Evolutionary conservation across 2,113 vertebrate genomes (phyloP), one percentile per base, ranked within the genome.

Genomic region (Ptilorrhoa leucosticta): DNA sequence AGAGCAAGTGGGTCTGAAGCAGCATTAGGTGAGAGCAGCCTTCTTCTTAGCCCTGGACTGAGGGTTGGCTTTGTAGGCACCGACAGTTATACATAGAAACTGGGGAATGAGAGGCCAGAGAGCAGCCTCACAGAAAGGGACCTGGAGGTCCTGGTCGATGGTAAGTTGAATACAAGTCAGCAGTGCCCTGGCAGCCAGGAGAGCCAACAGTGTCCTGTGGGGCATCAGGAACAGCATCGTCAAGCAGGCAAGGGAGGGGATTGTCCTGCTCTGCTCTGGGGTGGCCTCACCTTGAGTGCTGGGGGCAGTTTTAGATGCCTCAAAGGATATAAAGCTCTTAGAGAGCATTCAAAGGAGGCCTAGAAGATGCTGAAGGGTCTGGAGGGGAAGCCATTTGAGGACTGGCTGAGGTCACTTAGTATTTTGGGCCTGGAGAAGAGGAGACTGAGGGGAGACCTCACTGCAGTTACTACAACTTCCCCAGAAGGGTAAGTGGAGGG

Each of bases 271-370:
- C 37, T 73, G 44, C 51, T 72, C 51, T 50, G 37, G 6, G 13
- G 23, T 0, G 0, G 45, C 33, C 37, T n/a, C 39, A 53, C 5
- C n/a, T 53, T 0, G 0, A 53, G 45, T 17, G 9, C 23, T 28
- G 33, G 24, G 87, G 16, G 8, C 23, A n/a, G 19, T 21, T 66
- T 75, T 12, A 18, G 45, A 11, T 30, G n/a, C 23, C 45, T n/a
- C 37, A 60, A 30, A 75, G 7, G 19, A 26, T 26, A 39, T 8
- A 51, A 73, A 45, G 13, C 11, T 39, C 30, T 39, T 21, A 44
- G 2, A 51, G 33, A 45, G 12, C 33, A 60, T 26, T 28, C 39
- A 39, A 24, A 66, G 45, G 39, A 39, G 12, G 10, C 40, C 26
- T 57, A 37, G 27, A 72, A 37, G 35, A 37, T 57, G 19, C 6